Conservation (phyloP, 2,113 vertebrate species). For the Mus pahari region DNA sequence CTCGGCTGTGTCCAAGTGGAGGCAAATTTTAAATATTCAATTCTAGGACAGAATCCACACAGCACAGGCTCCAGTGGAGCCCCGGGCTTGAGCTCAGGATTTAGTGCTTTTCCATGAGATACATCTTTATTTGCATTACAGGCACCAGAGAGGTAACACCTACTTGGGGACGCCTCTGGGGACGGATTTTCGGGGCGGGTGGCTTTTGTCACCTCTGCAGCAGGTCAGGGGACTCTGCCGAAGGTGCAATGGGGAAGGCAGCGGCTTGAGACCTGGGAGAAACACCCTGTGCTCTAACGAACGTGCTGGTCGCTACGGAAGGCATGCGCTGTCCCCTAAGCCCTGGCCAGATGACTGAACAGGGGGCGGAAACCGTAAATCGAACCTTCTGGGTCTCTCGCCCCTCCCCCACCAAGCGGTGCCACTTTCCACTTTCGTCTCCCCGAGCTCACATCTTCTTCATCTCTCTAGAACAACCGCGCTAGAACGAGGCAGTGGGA, state of each 20-base stretch:
- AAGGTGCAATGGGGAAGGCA: neutral
- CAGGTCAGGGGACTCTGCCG: neutral
- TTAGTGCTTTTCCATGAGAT: constrained; percentile 4
- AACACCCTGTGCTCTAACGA: neutral
- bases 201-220: constrained; percentile 23
- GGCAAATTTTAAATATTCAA: neutral
- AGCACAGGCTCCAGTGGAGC: neutral
- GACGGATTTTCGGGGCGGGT: neutral
- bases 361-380: neutral
- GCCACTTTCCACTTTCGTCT: neutral
- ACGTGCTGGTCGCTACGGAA: neutral
- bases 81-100: neutral
- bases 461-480: neutral
- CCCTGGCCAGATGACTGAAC: neutral
- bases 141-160: neutral
- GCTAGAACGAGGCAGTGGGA: neutral
- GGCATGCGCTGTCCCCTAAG: neutral
- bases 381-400: neutral
- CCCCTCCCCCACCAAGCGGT: neutral
- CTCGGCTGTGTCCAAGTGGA: neutral
- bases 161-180: neutral
- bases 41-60: neutral
- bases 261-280: neutral
- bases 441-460: neutral
- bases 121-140: neutral